These are phyloP conservation scores for Caenorhabditis imperialis DNA, from an alignment of 2,888 invertebrate genomes.

Conservation along the genomic window DNA sequence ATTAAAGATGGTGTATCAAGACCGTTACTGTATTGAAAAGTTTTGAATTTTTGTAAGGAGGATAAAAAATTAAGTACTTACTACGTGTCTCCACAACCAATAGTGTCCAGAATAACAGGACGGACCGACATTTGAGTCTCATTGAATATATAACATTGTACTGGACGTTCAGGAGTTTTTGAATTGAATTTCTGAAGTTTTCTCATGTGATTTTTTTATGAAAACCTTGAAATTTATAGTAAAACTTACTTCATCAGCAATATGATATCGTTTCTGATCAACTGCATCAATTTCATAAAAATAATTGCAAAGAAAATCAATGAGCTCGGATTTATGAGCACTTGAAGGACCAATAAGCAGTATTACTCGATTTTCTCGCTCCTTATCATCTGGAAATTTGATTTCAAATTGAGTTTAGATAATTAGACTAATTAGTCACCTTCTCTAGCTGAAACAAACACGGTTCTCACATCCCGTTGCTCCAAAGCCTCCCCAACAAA, in stretches of 20 bases:
- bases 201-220: background rate
- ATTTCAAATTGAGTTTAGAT: too few species aligned
- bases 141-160: conserved; percentile 70
- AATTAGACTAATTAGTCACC: conserved; percentile 54
- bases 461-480: conserved; percentile 60
- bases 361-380: conserved; percentile 62
- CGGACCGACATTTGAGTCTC: conserved; percentile 59
- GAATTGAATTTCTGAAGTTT: conserved; percentile 62
- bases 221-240: too few species aligned
- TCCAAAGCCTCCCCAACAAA: conserved; percentile 69
- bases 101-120: conserved; percentile 69
- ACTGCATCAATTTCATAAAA: conserved; percentile 64
- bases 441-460: conserved; percentile 65
- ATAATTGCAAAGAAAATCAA: conserved; percentile 70
- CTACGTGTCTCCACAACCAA: conserved; percentile 59
- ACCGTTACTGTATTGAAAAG: conserved; percentile 44
- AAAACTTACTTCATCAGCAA: conserved; percentile 64
- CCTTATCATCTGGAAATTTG: conserved; percentile 61
- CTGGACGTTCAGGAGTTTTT: conserved; percentile 61
- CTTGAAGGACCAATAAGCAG: conserved; percentile 64
- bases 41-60: too few species aligned
- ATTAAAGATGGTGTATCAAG: conserved; percentile 53
- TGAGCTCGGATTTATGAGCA: conserved; percentile 63
- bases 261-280: conserved; percentile 58
- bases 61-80: too few species aligned